Base-by-base conservation (phyloP, 1,140 invertebrate genomes). In the Idris sp. region DNA sequence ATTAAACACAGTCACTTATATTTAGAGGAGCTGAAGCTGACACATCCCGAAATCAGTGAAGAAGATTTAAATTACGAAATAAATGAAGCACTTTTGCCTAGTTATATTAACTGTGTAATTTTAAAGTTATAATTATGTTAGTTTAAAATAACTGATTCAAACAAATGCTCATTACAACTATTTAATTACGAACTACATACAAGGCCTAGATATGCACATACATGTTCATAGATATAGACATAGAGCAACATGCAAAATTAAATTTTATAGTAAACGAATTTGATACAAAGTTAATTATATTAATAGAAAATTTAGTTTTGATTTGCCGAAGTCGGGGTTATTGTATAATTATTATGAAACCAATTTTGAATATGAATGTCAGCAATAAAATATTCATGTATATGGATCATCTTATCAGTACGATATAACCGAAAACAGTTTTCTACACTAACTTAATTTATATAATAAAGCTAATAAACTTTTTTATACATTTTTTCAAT, bases 171-270 rank as follows among this genome's bases (percentile, higher is more conserved):
- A 49, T 41, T 16, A 28, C 4, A 64, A 13, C 28, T 44, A 41
- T 73, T 31, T 33, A 36, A 56, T 51, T 41, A 31, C 38, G 25
- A 38, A 35, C 62, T 61, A 74, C 56, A 54, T 44, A 56, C 59
- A 67, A 67, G 62, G 58, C 71, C 71, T 62, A 67, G 14, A 59
- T 54, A 74, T 74, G 62, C 62, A 67, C 51, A 67, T 67, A 61
- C 48, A 65, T 46, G n/a, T 67, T 67, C 41, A 56, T 54, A 68
- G 44, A 46, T 51, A 75, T 51, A 58, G 19, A n/a, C n/a, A n/a
- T n/a, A n/a, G 41, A 69, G 43, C 71, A 56, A 59, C 71, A 74
- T 74, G 62, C 71, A 68, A 48, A 61, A 62, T 61, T 36, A 67
- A 46, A 22, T 41, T 19, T 19, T 25, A 38, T 41, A 15, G 46